Conservation (phyloP, 2,113 vertebrate species). For the human region DNA sequence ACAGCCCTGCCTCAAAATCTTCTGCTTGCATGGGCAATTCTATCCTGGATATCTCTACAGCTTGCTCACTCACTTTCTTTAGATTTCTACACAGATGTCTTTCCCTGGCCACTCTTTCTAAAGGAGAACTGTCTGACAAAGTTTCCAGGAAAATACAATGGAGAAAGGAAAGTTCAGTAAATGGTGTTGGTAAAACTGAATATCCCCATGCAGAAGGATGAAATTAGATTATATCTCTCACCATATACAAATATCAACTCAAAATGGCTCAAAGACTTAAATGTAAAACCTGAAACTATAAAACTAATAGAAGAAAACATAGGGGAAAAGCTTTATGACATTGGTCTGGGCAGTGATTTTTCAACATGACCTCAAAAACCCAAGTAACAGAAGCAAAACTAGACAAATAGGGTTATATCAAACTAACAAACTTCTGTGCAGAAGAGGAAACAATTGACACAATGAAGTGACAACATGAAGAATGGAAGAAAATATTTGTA, state of each 20-base stretch:
- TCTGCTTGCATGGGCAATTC: neutral
- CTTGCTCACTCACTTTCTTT: neutral
- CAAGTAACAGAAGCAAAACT: neutral
- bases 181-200: neutral
- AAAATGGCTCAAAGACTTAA: neutral
- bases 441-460: neutral
- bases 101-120: neutral
- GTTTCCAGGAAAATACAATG: neutral
- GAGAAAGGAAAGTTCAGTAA: neutral
- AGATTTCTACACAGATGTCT: neutral
- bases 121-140: neutral
- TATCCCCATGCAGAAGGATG: neutral
- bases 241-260: neutral
- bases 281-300: neutral
- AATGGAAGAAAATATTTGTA: neutral
- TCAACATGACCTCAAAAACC: neutral
- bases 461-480: neutral
- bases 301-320: neutral
- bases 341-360: neutral
- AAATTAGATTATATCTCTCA: neutral
- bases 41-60: neutral
- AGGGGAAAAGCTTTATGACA: neutral
- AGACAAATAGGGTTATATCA: neutral
- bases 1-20: neutral
- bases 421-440: neutral